Evolutionary conservation across 2,797 vertebrate genomes (phyloP).

Genomic region (Echeneis naucrates): DNA sequence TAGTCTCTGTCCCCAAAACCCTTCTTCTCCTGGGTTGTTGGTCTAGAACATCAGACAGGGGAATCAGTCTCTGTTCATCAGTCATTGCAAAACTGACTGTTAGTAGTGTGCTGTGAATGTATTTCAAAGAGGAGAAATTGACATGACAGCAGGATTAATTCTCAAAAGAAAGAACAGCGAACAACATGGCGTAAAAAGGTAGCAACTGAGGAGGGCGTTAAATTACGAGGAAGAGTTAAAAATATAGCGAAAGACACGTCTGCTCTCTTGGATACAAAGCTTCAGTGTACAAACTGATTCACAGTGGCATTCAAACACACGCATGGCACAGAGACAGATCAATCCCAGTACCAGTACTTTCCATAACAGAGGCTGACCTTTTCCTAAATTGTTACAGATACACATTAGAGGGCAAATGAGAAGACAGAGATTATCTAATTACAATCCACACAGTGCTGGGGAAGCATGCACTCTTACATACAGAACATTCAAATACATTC

Average conservation of each 20-base stretch:
- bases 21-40: conserved; percentile 50
- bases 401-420: conserved; percentile 67
- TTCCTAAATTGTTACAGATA: conserved; percentile 70
- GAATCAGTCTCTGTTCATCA: conserved; percentile 47
- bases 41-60: conserved; percentile 52
- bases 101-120: conserved; percentile 43
- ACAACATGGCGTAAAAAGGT: conserved; percentile 37
- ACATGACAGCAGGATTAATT: conserved; percentile 63
- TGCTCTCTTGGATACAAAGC: conserved; percentile 42
- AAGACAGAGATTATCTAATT: conserved; percentile 46
- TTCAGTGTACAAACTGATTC: neutral
- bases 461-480: conserved; percentile 10
- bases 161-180: conserved; percentile 38
- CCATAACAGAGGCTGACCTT: conserved; percentile 81
- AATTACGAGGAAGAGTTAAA: conserved; percentile 58
- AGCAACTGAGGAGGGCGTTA: conserved; percentile 31
- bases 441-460: conserved; percentile 7
- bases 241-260: conserved; percentile 41
- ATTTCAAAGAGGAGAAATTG: conserved; percentile 67
- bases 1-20: conserved; percentile 54
- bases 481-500: conserved; percentile 3
- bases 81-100: conserved; percentile 36
- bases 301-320: neutral
- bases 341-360: conserved; percentile 62
- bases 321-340: conserved; percentile 48